Percentiles rank a stretch among this genome's conserved stretches.
These are phyloP conservation scores for Drosophila mercatorum DNA, from an alignment of 2,888 invertebrate genomes.

Conservation along the genomic window DNA sequence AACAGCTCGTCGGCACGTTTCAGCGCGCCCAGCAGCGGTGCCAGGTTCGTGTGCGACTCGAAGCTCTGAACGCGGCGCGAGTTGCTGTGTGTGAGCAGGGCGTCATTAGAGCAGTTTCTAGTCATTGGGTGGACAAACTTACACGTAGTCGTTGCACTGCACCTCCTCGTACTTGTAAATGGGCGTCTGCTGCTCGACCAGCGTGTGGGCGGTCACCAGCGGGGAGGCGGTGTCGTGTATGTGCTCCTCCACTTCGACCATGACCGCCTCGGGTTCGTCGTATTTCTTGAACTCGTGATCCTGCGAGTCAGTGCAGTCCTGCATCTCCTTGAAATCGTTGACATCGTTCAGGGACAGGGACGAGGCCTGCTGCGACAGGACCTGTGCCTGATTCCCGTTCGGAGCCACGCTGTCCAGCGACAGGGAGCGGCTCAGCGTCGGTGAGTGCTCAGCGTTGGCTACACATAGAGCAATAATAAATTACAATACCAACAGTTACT, in stretches of 20 bases:
- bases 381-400: conserved; percentile 82
- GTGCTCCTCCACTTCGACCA: conserved; percentile 92
- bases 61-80: conserved; percentile 82
- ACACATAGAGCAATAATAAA: background rate
- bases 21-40: conserved; percentile 76
- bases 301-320: conserved; percentile 77
- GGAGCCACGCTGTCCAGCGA: conserved; percentile 91
- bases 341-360: conserved; percentile 90
- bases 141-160: conserved; percentile 87
- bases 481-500: too few species aligned
- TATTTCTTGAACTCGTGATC: conserved; percentile 81
- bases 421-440: conserved; percentile 89
- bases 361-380: conserved; percentile 88
- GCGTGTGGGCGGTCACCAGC: conserved; percentile 87
- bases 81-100: conserved; percentile 63
- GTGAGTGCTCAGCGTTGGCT: conserved; percentile 81
- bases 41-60: conserved; percentile 82
- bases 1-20: conserved; percentile 81
- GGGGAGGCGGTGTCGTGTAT: conserved; percentile 92
- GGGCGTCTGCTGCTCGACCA: conserved; percentile 89
- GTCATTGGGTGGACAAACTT: conserved; percentile 51
- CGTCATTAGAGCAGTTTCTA: background rate
- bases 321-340: conserved; percentile 87
- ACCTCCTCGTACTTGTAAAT: conserved; percentile 89
- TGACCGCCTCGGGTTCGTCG: conserved; percentile 88